These are phyloP conservation scores for Dione juno DNA, from an alignment of 2,888 invertebrate species.

Conservation along the genomic window DNA sequence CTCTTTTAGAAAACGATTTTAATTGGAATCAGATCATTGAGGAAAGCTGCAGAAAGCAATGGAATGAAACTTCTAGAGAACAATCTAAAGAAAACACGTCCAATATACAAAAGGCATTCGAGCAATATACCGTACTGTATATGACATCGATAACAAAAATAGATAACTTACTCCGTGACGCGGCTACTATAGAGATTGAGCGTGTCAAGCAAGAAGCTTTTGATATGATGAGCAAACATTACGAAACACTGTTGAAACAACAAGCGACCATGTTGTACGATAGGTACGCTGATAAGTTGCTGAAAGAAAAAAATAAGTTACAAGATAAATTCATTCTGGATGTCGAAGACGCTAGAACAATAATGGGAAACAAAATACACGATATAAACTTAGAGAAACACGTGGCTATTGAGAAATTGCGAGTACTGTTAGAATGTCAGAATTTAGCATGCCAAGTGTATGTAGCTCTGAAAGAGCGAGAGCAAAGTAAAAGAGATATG, in stretches of 20 bases:
- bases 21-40: slow-evolving; percentile 61
- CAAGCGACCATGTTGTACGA: slow-evolving; percentile 66
- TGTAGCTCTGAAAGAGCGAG: slow-evolving; percentile 72
- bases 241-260: slow-evolving; percentile 55
- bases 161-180: slow-evolving; percentile 61
- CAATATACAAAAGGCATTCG: slow-evolving; percentile 58
- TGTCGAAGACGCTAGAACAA: slow-evolving; percentile 53
- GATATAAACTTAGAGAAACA: slow-evolving; percentile 72
- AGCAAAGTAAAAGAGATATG: slow-evolving; percentile 62
- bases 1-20: slow-evolving; percentile 57
- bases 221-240: slow-evolving; percentile 59
- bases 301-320: slow-evolving; percentile 55
- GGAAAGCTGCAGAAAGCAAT: slow-evolving; percentile 50
- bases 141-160: slow-evolving; percentile 61
- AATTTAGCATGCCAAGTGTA: slow-evolving; percentile 76
- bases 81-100: slow-evolving; percentile 57
- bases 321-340: slow-evolving; percentile 60
- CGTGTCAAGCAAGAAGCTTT: slow-evolving; percentile 54
- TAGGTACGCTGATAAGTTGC: slow-evolving; percentile 57
- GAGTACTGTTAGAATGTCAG: slow-evolving; percentile 64
- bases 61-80: slow-evolving; percentile 53
- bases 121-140: slow-evolving; percentile 62
- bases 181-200: slow-evolving; percentile 61
- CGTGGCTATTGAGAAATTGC: slow-evolving; percentile 64
- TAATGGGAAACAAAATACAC: slow-evolving; percentile 57